Percentiles rank a stretch among this genome's conserved stretches.
phyloP scores from a whole-genome alignment of 2,888 invertebrate genomes.

The Sminthurides aquaticus region DNA sequence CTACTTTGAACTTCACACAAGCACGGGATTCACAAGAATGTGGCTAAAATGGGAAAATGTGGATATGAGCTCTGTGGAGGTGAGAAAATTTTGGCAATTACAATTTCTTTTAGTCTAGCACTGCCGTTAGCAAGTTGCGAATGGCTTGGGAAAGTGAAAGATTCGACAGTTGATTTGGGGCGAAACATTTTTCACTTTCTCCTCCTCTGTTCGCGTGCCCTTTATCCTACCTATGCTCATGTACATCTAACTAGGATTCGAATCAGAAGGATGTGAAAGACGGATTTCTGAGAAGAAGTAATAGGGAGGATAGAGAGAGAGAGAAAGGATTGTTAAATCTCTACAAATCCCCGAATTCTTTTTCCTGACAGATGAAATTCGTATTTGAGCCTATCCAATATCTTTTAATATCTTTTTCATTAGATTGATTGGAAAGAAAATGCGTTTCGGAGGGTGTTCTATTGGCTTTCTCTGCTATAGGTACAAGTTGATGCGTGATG shows the following conservation, averaged over 20 bases:
- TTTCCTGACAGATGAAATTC: background rate
- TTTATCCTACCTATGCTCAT: no score
- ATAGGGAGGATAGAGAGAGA: background rate
- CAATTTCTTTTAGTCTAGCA: background rate
- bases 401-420: background rate
- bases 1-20: constrained; percentile 44
- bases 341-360: background rate
- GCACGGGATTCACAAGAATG: constrained; percentile 44
- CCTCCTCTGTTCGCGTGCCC: no score
- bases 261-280: no score
- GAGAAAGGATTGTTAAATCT: background rate
- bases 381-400: background rate
- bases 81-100: constrained; percentile 19
- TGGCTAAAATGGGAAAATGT: constrained; percentile 45
- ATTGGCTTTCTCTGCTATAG: no score
- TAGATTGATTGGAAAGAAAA: background rate
- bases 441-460: no score
- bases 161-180: background rate
- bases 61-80: constrained; percentile 42
- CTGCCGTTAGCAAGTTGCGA: no score
- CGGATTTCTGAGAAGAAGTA: background rate
- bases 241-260: no score
- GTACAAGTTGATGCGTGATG: no score
- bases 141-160: no score
- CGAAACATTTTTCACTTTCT: no score